Base-by-base conservation (phyloP, 2,888 invertebrate species). In the Sarcophaga variegata region DNA sequence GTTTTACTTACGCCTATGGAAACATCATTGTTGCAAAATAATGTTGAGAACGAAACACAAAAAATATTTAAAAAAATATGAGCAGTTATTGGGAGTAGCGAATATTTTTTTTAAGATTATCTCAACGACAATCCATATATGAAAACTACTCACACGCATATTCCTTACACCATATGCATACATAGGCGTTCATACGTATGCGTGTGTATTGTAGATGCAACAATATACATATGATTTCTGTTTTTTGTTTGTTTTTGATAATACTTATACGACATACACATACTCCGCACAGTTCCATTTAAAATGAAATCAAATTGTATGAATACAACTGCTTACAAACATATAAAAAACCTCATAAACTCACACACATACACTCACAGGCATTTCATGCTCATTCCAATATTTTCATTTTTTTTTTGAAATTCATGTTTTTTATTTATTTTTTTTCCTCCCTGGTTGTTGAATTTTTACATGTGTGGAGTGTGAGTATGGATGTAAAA, bases 291-390 rank as follows among this genome's bases (percentile, higher is more conserved):
- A 84, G 84, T 86, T 88, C 81, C 82, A 88, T 87, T 87, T 87
- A 87, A 88, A 88, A 88, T 86, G 81, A 85, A 87, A 88, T 89
- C 87, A 87, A 86, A 86, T 86, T 87, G 86, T 81, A 82, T 81
- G 37, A 3, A 37, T 37, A 37, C 37, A 37, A 37, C 37, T 37
- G 66, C n/a, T 63, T 67, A 63, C 20, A 54, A 69, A 59, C 45
- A 25, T 10, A 37, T 2, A 37, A n/a, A 4, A 11, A 12, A 3
- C 22, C 64, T 25, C 8, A 8, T 12, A 8, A 27, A 63, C 14
- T 25, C 22, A 22, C 25, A 64, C 14, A 20, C 64, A 47, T 17
- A 75, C 49, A 70, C 2, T 17, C 20, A 25, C 14, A 54, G 8
- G 0, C 49, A 70, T 60, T 45, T 62, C 59, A 49, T 71, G 71